Conservation (phyloP, 2,113 vertebrate species). For the Daboia siamensis region DNA sequence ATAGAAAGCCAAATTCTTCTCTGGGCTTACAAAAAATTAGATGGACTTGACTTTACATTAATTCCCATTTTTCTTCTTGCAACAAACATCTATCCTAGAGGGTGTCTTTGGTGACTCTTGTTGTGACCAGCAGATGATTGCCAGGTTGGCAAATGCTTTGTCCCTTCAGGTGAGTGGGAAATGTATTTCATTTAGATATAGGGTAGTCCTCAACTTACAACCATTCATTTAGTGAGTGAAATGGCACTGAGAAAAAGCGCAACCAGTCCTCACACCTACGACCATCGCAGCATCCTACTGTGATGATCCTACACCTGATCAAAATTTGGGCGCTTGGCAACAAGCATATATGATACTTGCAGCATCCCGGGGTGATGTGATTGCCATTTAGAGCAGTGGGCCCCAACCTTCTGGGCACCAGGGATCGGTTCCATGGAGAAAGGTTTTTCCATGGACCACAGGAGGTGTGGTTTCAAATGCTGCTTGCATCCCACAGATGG, state of each 20-base stretch:
- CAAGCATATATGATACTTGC: neutral
- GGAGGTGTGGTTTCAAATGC: neutral
- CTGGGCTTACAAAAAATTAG: neutral
- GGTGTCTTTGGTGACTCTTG: conserved; percentile 94
- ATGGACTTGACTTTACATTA: neutral
- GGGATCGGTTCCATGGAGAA: neutral
- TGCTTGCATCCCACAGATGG: neutral
- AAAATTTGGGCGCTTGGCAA: neutral
- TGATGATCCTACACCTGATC: neutral
- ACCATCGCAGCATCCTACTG: neutral
- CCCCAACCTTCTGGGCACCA: neutral
- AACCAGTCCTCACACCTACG: neutral
- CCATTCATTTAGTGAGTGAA: neutral
- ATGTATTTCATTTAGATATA: neutral
- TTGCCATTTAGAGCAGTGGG: neutral
- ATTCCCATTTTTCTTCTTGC: conserved; percentile 61
- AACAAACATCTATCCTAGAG: conserved; percentile 91
- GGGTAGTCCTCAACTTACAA: no score
- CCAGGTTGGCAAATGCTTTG: conserved; percentile 93
- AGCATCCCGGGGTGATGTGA: neutral
- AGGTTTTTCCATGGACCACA: neutral
- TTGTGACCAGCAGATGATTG: conserved; percentile 95
- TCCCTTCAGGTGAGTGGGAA: conserved; percentile 88
- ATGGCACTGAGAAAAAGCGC: neutral
- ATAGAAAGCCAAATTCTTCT: neutral